Evolutionary conservation across 2,113 vertebrate species (phyloP).

Genomic region (Nibea albiflora): DNA sequence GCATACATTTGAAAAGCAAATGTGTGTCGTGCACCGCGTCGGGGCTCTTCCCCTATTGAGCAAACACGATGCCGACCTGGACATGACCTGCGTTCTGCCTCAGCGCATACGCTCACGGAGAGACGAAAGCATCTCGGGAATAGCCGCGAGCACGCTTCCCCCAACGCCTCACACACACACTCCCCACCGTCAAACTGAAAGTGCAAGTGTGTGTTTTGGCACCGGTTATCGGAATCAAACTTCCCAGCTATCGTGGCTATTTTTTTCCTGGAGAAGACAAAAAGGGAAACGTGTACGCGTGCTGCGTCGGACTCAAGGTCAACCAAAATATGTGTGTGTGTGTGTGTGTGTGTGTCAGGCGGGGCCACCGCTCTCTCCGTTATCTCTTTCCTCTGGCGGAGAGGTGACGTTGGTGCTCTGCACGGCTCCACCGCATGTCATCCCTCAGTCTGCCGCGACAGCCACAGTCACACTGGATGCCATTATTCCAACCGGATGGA

Average conservation of each 20-base stretch:
- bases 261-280: conserved; percentile 42
- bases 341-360: not conserved
- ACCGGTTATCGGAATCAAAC: conserved; percentile 34
- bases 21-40: conserved; percentile 38
- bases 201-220: conserved; percentile 23
- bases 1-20: conserved; percentile 73
- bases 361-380: not conserved
- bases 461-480: not conserved
- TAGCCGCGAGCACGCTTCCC: conserved; percentile 4
- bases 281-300: conserved; percentile 40
- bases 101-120: not conserved
- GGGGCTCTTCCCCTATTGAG: conserved; percentile 16
- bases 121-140: conserved; percentile 18
- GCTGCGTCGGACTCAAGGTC: conserved; percentile 49
- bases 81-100: conserved; percentile 51
- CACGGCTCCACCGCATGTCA: conserved; percentile 21
- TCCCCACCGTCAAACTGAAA: conserved; percentile 26
- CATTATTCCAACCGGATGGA: conserved; percentile 26
- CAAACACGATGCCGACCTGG: conserved; percentile 59
- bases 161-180: not conserved
- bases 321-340: conserved; percentile 35
- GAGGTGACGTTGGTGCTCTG: conserved; percentile 18
- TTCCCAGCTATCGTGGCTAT: conserved; percentile 34
- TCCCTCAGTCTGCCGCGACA: not conserved
- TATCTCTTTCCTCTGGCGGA: conserved; percentile 44